A percentile compares a stretch with the other conserved stretches of the same genome.
These are phyloP conservation scores for Leucophora obtusa DNA, from an alignment of 2,888 invertebrate species.

Conservation along the genomic window DNA sequence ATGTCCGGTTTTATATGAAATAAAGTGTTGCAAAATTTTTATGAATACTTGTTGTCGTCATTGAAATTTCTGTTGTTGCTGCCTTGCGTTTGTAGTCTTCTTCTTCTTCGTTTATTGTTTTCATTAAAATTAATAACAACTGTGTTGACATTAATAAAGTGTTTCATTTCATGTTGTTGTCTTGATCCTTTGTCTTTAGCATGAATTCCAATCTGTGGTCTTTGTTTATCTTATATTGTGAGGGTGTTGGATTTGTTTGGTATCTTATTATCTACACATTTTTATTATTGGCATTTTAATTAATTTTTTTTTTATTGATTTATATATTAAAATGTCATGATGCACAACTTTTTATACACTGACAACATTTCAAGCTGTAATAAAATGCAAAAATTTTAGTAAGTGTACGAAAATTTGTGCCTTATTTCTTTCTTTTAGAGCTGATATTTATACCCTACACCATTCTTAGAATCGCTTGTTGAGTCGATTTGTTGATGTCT, in stretches of 20 bases:
- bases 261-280: conserved; percentile 32
- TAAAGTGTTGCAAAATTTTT: conserved; percentile 16
- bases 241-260: conserved; percentile 50
- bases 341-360: conserved; percentile 19
- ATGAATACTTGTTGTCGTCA: conserved; percentile 8
- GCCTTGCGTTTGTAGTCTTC: not conserved
- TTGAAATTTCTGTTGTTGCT: conserved; percentile 14
- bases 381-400: too few relatives aligned
- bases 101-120: conserved; percentile 4
- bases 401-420: too few relatives aligned
- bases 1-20: not conserved
- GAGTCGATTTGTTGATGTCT: too few relatives aligned
- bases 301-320: conserved; percentile 66
- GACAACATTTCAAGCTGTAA: not conserved
- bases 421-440: too few relatives aligned
- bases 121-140: conserved; percentile 51
- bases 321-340: conserved; percentile 43
- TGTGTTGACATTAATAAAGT: conserved; percentile 56
- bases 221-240: conserved; percentile 34
- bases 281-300: conserved; percentile 62
- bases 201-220: conserved; percentile 4
- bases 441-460: too few relatives aligned
- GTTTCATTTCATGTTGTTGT: conserved; percentile 31
- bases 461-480: too few relatives aligned
- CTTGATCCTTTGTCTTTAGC: conserved; percentile 12